Evolutionary conservation across 1,140 invertebrate genomes (phyloP).

Genomic region (Eriocheir sinensis): DNA sequence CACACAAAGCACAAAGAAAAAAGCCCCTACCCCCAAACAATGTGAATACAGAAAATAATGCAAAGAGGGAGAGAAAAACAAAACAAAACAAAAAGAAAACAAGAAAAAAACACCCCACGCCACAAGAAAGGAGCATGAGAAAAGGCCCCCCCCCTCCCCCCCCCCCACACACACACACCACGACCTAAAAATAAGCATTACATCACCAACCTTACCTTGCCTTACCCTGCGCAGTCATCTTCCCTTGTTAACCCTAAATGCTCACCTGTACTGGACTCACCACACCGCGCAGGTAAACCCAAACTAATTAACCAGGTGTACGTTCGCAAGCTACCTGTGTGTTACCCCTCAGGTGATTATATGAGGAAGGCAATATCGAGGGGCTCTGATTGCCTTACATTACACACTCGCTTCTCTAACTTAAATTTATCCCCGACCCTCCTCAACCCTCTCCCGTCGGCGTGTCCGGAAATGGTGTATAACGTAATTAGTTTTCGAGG

Average conservation of each 20-base stretch:
- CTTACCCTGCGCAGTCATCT: not conserved
- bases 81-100: not conserved
- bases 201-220: too few relatives aligned
- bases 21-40: too few relatives aligned
- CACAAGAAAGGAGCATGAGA: too few relatives aligned
- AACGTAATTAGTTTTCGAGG: not conserved
- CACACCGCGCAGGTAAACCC: too few relatives aligned
- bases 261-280: too few relatives aligned
- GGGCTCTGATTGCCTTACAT: not conserved
- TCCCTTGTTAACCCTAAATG: not conserved
- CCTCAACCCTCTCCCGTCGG: not conserved
- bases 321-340: not conserved
- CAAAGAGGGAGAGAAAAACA: not conserved
- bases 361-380: not conserved
- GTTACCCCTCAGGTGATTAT: not conserved
- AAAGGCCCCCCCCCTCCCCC: too few relatives aligned
- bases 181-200: not conserved
- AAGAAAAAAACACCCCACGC: too few relatives aligned
- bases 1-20: not conserved
- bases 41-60: not conserved
- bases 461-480: not conserved
- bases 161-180: too few relatives aligned
- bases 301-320: too few relatives aligned
- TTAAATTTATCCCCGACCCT: not conserved
- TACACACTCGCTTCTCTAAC: constrained; percentile 12